Percentiles rank a stretch among this genome's conserved stretches.
Evolutionary conservation across 92 coral and sea anemone species (phyloP).

Genomic region (Heteractis magnifica): DNA sequence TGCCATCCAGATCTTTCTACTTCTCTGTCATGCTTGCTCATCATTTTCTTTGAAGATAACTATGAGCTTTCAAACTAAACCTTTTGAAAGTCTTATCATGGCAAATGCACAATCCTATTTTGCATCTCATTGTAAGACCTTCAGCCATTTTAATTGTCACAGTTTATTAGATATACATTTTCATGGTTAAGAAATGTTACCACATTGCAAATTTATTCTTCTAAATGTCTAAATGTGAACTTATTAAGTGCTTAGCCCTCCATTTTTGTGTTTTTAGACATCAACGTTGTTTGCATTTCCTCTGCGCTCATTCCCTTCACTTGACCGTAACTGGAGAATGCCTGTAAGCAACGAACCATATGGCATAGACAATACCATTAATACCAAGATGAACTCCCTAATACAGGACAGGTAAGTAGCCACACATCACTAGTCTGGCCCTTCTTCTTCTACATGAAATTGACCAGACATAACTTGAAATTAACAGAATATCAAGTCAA

Average conservation of each 20-base stretch:
- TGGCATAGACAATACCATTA: conserved; percentile 53
- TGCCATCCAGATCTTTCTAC: too few species aligned
- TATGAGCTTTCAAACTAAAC: too few species aligned
- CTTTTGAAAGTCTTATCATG: too few species aligned
- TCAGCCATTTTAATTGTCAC: too few species aligned
- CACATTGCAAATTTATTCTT: not conserved
- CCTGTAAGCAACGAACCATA: conserved; percentile 26
- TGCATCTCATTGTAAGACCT: too few species aligned
- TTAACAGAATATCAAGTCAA: conserved; percentile 55
- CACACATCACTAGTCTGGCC: not conserved
- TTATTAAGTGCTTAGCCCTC: not conserved
- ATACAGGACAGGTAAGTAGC: conserved; percentile 69
- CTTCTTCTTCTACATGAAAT: not conserved
- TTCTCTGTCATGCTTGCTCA: too few species aligned
- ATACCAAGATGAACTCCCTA: conserved; percentile 63
- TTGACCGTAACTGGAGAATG: conserved; percentile 65
- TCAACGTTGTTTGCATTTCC: conserved; percentile 54
- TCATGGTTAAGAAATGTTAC: too few species aligned
- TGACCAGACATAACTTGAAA: not conserved
- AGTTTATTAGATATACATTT: too few species aligned
- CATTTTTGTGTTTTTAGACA: conserved; percentile 39
- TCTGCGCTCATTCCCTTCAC: conserved; percentile 62
- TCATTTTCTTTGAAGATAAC: too few species aligned
- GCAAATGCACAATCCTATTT: too few species aligned
- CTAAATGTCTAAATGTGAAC: not conserved